Conservation (phyloP, 2,888 invertebrate species). For the Calameuta pallipes region DNA sequence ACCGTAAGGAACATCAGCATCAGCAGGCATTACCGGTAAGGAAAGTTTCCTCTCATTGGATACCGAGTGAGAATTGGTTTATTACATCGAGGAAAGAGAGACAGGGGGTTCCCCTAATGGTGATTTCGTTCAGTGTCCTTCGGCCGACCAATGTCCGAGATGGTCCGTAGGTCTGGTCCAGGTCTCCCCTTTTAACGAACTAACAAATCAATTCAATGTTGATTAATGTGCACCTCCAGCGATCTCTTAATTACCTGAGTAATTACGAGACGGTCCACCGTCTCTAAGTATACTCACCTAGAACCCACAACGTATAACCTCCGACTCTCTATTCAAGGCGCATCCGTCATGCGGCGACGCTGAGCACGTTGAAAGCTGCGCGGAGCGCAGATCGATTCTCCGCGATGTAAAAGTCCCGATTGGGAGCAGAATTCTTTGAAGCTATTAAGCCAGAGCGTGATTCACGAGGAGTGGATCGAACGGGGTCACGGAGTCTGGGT, state of each 20-base stretch:
- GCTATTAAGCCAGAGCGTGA: conserved; percentile 43
- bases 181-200: conserved; percentile 39
- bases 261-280: conserved; percentile 52
- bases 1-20: background rate
- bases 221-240: conserved; percentile 53
- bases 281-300: background rate
- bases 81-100: conserved; percentile 48
- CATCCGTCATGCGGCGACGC: background rate
- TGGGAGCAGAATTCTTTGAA: conserved; percentile 30
- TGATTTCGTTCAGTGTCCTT: conserved; percentile 37
- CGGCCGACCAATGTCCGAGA: background rate
- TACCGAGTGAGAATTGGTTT: conserved; percentile 51
- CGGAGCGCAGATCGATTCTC: background rate
- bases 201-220: conserved; percentile 60
- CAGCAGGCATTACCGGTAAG: background rate
- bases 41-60: background rate
- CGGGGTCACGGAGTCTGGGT: background rate
- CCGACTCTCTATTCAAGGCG: background rate
- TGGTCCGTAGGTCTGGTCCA: background rate
- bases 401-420: background rate
- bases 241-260: conserved; percentile 53
- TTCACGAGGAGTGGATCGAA: conserved; percentile 15
- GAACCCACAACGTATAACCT: background rate
- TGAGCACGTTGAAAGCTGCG: background rate
- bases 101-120: conserved; percentile 45